phyloP scores from a whole-genome alignment of 1,140 invertebrate genomes.

The Drosophila santomea region DNA sequence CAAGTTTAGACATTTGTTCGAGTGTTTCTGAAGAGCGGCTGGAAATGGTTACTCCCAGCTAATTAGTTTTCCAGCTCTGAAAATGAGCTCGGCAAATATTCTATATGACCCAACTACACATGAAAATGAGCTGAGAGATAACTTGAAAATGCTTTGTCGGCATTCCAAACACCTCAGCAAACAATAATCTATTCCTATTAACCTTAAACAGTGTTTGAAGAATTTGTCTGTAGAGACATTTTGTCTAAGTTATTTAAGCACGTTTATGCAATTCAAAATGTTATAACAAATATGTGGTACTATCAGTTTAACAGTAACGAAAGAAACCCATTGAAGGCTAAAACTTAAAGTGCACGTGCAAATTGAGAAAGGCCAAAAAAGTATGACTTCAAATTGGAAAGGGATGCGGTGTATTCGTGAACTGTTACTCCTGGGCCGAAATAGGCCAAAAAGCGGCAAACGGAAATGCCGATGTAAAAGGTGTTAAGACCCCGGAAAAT shows the following conservation, averaged over 20 bases:
- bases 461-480: conserved; percentile 37
- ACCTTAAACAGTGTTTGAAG: not conserved
- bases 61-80: conserved; percentile 21
- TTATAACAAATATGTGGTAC: not conserved
- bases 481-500: conserved; percentile 54
- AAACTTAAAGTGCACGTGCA: not conserved
- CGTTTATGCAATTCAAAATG: too few relatives aligned
- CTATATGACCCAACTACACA: too few relatives aligned
- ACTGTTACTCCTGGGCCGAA: not conserved
- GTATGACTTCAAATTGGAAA: conserved; percentile 1
- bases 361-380: not conserved
- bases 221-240: not conserved
- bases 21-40: not conserved
- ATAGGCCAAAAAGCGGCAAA: conserved; percentile 23
- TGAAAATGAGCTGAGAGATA: not conserved
- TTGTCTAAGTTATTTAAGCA: too few relatives aligned
- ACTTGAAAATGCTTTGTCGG: not conserved
- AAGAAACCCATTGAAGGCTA: not conserved
- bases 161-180: not conserved
- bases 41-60: conserved; percentile 17
- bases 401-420: not conserved
- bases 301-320: not conserved
- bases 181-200: too few relatives aligned
- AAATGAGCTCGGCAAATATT: conserved; percentile 5
- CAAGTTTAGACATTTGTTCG: conserved; percentile 34